Evolutionary conservation across 2,797 vertebrate genomes (phyloP), one percentile per base, ranked within the genome.

Genomic region (Tarsius wallacei): DNA sequence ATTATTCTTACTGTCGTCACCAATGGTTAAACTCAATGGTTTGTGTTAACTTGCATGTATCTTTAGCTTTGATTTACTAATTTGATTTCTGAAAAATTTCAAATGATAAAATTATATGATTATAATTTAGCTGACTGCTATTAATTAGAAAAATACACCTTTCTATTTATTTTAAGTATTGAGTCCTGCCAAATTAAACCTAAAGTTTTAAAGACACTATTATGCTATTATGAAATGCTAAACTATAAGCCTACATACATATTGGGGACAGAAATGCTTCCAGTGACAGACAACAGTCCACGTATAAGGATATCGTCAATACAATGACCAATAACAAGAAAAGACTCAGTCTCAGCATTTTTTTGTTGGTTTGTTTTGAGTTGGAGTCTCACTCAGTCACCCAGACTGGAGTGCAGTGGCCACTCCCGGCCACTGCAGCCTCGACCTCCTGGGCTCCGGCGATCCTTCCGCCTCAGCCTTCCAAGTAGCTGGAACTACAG

Each of bases 11-110:
- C 3, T 84, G 12, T 51, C 53, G 49, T 73, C 73, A 78, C 28
- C 51, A 53, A 36, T 1, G 42, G 49, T 66, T 85, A 71, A 78
- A 33, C 3, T 17, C 36, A 73, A 59, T 19, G 49, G 6, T 33
- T 87, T 64, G 49, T 55, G 9, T 21, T 68, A 68, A 19, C 16
- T 70, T 70, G 33, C 66, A 14, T 76, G 7, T 61, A 55, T 63
- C 31, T 70, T 87, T 77, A 42, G 64, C 87, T 85, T 68, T 71
- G 78, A 77, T 71, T 49, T 12, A 87, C 93, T 93, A n/a, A 87
- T 71, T 82, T 82, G 76, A 47, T 24, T 71, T 93, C 49, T 70
- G 68, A 71, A 87, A 84, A 90, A 68, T 24, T 5, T 42, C 51
- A 81, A 42, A 81, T 80, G 42, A 89, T 68, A 59, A 66, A 80